Percentiles rank a stretch among this genome's conserved stretches.
Conservation (phyloP, 2,797 vertebrate species). For the Catostomus latipinnis region DNA sequence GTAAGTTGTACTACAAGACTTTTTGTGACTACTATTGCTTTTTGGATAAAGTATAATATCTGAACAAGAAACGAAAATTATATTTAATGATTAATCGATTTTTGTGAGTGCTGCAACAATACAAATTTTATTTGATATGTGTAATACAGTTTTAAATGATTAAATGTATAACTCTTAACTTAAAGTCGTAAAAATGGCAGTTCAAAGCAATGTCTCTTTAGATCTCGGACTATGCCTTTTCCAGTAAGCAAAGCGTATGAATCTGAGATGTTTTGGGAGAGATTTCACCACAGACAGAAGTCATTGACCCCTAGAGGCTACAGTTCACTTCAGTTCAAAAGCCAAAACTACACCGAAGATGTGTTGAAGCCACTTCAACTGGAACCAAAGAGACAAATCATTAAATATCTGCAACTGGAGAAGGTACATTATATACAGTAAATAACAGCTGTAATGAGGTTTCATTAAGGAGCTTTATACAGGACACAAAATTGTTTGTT, state of each 20-base stretch:
- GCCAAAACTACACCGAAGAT: constrained; percentile 57
- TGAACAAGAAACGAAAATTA: background rate
- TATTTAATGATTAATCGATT: background rate
- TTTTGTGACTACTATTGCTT: background rate
- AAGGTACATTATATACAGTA: constrained; percentile 57
- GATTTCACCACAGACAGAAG: constrained; percentile 59
- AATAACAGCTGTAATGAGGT: background rate
- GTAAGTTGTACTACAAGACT: background rate
- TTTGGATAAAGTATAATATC: background rate
- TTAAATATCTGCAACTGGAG: constrained; percentile 53
- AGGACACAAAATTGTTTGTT: no score
- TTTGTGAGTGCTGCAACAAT: background rate
- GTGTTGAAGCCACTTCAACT: constrained; percentile 58
- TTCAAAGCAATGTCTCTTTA: background rate
- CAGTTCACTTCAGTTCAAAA: constrained; percentile 6
- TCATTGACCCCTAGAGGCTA: constrained; percentile 39
- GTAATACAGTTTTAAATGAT: background rate
- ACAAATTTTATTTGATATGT: background rate
- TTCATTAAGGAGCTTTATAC: background rate
- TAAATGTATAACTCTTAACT: background rate
- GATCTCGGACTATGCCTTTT: constrained; percentile 55
- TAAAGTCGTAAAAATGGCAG: constrained; percentile 6
- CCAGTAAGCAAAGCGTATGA: constrained; percentile 16
- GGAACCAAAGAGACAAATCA: constrained; percentile 59
- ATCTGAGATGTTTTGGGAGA: constrained; percentile 65